Conservation (phyloP, 2,113 vertebrate species). For the Semicossyphus pulcher region DNA sequence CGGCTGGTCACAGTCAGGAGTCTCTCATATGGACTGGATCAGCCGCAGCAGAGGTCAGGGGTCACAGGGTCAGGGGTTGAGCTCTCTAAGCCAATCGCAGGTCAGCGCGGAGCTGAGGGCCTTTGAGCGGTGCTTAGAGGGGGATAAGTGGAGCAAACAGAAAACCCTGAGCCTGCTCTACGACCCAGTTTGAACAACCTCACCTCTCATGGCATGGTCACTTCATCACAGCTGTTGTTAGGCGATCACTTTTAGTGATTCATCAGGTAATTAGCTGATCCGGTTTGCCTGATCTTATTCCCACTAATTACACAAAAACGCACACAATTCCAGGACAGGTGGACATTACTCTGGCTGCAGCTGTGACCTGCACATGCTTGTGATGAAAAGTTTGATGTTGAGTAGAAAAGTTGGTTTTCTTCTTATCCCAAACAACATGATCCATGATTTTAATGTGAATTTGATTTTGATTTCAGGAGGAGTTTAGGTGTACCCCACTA, state of each 20-base stretch:
- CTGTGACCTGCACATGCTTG: background rate
- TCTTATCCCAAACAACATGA: background rate
- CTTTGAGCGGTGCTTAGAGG: conserved; percentile 56
- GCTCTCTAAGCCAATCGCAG: conserved; percentile 66
- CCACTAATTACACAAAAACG: background rate
- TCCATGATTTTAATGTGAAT: background rate
- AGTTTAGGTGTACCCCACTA: too few relatives aligned
- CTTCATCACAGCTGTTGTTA: conserved; percentile 34
- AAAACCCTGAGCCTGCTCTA: conserved; percentile 46
- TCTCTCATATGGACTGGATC: conserved; percentile 79
- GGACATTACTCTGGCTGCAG: background rate
- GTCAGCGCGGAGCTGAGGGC: conserved; percentile 55
- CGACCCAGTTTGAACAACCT: conserved; percentile 37
- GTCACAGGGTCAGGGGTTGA: conserved; percentile 60
- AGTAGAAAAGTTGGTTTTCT: background rate
- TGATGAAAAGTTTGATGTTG: background rate
- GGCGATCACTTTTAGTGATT: background rate
- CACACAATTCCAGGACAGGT: background rate
- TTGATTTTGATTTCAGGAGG: too few relatives aligned
- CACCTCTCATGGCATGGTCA: conserved; percentile 13
- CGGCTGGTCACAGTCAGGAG: conserved; percentile 71
- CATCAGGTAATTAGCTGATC: conserved; percentile 2
- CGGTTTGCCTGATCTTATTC: background rate
- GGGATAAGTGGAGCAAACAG: conserved; percentile 58
- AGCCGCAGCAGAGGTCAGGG: conserved; percentile 65